A percentile compares a stretch with the other conserved stretches of the same genome.
phyloP scores from a whole-genome alignment of 2,888 invertebrate genomes.

The Nasonia oneida region DNA sequence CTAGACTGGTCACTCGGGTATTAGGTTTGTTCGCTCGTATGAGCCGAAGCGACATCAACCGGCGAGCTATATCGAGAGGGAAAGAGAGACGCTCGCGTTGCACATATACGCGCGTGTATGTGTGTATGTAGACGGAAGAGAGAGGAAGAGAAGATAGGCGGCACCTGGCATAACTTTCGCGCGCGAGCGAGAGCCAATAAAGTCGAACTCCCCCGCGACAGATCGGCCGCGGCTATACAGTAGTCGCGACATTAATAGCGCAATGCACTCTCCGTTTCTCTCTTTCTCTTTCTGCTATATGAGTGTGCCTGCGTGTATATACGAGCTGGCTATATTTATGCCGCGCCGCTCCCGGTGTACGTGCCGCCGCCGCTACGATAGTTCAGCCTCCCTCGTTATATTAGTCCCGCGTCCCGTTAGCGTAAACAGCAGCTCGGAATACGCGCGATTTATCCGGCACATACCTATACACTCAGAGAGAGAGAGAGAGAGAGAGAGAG shows the following conservation, averaged over 20 bases:
- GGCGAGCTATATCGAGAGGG: not conserved
- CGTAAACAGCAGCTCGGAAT: conserved; percentile 25
- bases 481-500: not conserved
- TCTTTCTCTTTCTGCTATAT: not conserved
- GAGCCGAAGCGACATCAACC: conserved; percentile 12
- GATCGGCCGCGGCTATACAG: conserved; percentile 12
- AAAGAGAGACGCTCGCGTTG: not conserved
- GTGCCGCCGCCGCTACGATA: not conserved
- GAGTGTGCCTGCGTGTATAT: too few relatives aligned
- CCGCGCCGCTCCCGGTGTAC: not conserved
- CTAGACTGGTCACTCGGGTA: conserved; percentile 63
- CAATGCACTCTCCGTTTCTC: conserved; percentile 35
- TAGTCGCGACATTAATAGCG: conserved; percentile 50
- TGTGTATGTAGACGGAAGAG: too few relatives aligned
- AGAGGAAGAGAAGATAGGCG: not conserved
- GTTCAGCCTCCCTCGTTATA: conserved; percentile 28
- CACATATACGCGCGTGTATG: not conserved
- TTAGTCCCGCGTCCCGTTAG: conserved; percentile 22
- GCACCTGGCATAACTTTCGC: conserved; percentile 29
- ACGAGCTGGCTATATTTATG: not conserved
- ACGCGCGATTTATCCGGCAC: not conserved
- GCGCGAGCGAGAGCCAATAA: conserved; percentile 44
- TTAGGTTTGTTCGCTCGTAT: conserved; percentile 58
- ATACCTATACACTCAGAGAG: not conserved
- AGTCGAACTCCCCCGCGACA: conserved; percentile 51